These are phyloP conservation scores for Catharus fuscescens DNA, from an alignment of 2,113 vertebrate species.

Conservation along the genomic window DNA sequence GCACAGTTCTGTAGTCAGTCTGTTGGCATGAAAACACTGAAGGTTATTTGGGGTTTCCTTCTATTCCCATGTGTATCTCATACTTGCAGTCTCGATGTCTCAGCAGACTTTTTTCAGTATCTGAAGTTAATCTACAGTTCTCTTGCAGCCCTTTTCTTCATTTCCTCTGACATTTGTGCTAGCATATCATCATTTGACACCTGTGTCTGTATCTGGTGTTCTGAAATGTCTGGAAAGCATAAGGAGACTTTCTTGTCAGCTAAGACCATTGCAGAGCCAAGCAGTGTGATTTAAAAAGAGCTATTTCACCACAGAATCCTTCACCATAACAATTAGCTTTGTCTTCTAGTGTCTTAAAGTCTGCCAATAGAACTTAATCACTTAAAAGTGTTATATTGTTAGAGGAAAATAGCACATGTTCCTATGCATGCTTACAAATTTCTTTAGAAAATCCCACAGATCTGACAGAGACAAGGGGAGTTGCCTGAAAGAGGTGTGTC, in stretches of 20 bases:
- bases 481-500: neutral
- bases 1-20: neutral
- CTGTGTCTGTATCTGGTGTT: neutral
- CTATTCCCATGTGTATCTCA: neutral
- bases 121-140: neutral
- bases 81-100: fast-evolving
- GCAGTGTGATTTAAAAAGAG: neutral
- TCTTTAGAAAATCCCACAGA: neutral
- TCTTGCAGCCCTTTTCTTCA: neutral
- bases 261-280: neutral
- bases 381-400: neutral
- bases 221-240: neutral
- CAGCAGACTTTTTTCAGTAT: neutral
- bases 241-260: neutral
- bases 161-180: neutral
- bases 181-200: neutral
- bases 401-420: neutral
- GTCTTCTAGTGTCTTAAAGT: neutral
- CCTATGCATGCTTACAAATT: fast-evolving
- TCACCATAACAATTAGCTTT: neutral
- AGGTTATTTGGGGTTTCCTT: neutral
- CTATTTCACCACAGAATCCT: neutral
- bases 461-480: neutral
- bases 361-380: neutral
- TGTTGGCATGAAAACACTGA: neutral